phyloP scores from a whole-genome alignment of 1,140 invertebrate species.

The Caenorhabditis elegans region DNA sequence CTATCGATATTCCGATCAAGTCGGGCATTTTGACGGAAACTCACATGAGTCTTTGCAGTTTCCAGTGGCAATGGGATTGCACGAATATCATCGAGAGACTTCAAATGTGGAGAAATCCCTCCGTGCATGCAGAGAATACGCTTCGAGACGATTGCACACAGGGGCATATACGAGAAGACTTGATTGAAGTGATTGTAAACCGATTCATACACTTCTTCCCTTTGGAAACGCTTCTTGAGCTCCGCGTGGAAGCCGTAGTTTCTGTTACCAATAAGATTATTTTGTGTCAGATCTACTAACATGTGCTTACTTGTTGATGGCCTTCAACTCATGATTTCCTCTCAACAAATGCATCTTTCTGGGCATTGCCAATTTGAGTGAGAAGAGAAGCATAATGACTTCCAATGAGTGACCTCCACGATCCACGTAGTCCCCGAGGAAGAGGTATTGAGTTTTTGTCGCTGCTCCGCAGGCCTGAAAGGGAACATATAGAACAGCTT shows the following conservation, averaged over 20 bases:
- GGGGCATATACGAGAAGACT: slow-evolving; percentile 55
- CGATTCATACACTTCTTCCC: slow-evolving; percentile 38
- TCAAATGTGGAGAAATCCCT: slow-evolving; percentile 68
- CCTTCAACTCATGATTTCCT: slow-evolving; percentile 66
- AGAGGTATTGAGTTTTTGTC: slow-evolving; percentile 46
- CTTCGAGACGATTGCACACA: slow-evolving; percentile 53
- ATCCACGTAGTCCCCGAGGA: slow-evolving; percentile 56
- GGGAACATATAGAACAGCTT: neutral
- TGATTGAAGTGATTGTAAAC: slow-evolving; percentile 68
- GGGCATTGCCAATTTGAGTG: slow-evolving; percentile 52
- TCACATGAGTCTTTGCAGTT: slow-evolving; percentile 51
- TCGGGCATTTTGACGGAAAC: too few relatives aligned
- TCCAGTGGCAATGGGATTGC: slow-evolving; percentile 45
- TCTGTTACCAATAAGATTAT: slow-evolving; percentile 43
- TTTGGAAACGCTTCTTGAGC: slow-evolving; percentile 36
- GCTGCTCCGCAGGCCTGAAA: slow-evolving; percentile 51
- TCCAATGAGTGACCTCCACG: slow-evolving; percentile 53
- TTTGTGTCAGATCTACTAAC: neutral
- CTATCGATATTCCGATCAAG: too few relatives aligned
- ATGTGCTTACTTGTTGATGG: slow-evolving; percentile 32
- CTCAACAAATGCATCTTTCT: slow-evolving; percentile 53
- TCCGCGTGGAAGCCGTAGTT: slow-evolving; percentile 54
- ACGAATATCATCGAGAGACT: slow-evolving; percentile 68
- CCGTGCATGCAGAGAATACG: slow-evolving; percentile 58
- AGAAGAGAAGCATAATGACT: slow-evolving; percentile 51